phyloP scores from a whole-genome alignment of 64 coral and sea anemone genomes.

The Montipora cactus region DNA sequence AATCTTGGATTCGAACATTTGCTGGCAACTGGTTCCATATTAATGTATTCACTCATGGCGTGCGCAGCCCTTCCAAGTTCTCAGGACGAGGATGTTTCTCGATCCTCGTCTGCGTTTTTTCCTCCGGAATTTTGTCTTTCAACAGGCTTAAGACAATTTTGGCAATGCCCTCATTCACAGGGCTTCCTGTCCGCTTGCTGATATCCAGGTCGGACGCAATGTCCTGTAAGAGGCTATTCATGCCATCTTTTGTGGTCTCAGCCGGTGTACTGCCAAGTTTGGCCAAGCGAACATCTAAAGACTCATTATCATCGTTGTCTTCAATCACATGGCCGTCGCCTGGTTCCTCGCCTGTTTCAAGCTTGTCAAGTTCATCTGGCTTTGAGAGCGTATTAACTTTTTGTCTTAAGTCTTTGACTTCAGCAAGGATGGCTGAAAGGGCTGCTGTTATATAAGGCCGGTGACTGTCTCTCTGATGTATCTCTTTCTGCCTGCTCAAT shows the following conservation, averaged over 20 bases:
- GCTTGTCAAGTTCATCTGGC: background rate
- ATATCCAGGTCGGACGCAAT: slow-evolving; percentile 16
- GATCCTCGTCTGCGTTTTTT: background rate
- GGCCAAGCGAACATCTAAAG: background rate
- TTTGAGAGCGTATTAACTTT: background rate
- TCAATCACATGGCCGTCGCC: background rate
- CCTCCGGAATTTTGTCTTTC: slow-evolving; percentile 15
- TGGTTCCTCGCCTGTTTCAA: background rate
- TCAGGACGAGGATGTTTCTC: background rate
- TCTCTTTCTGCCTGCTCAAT: background rate
- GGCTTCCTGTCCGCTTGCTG: slow-evolving; percentile 13
- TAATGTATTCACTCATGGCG: slow-evolving; percentile 13
- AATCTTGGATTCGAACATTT: background rate
- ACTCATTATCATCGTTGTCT: background rate
- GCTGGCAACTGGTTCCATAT: slow-evolving; percentile 15
- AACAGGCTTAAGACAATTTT: background rate
- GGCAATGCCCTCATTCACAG: background rate
- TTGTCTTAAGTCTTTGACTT: background rate
- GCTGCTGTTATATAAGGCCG: background rate
- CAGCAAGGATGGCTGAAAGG: background rate
- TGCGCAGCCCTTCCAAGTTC: background rate
- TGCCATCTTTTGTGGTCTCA: background rate
- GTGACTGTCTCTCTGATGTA: background rate
- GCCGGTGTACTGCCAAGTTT: background rate
- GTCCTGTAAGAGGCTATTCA: background rate